A percentile compares a stretch with the other conserved stretches of the same genome.
Conservation (phyloP, 2,113 vertebrate genomes). For the Melanocharis versteri region DNA sequence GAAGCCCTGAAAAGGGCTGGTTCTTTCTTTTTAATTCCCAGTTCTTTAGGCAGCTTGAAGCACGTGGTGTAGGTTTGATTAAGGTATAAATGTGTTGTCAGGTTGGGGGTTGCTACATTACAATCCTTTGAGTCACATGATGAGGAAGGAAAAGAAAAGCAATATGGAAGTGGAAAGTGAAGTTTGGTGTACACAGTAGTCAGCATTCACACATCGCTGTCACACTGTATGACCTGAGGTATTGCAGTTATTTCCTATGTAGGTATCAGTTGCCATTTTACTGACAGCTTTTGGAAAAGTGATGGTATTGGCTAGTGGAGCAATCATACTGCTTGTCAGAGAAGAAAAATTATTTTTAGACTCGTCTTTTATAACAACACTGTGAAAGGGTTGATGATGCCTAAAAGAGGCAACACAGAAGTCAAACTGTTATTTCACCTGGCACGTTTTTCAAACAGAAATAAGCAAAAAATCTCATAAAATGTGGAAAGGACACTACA, state of each 20-base stretch:
- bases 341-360: not conserved
- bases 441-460: not conserved
- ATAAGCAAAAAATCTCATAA: not conserved
- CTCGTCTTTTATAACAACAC: not conserved
- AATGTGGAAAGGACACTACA: not conserved
- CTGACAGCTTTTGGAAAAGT: not conserved
- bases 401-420: not conserved
- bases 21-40: not conserved
- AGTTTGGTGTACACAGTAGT: not conserved
- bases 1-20: not conserved
- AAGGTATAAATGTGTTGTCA: not conserved
- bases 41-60: not conserved
- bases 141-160: not conserved
- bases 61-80: not conserved
- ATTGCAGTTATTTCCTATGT: not conserved
- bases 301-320: conserved; percentile 14
- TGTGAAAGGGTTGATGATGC: not conserved
- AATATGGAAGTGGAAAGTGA: not conserved
- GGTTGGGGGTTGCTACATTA: not conserved
- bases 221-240: not conserved
- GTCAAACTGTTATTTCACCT: not conserved
- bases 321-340: not conserved
- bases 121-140: not conserved
- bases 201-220: not conserved
- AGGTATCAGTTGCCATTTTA: conserved; percentile 14